Conservation (phyloP, 2,797 vertebrate genomes). For the Clarias platycephalus region DNA sequence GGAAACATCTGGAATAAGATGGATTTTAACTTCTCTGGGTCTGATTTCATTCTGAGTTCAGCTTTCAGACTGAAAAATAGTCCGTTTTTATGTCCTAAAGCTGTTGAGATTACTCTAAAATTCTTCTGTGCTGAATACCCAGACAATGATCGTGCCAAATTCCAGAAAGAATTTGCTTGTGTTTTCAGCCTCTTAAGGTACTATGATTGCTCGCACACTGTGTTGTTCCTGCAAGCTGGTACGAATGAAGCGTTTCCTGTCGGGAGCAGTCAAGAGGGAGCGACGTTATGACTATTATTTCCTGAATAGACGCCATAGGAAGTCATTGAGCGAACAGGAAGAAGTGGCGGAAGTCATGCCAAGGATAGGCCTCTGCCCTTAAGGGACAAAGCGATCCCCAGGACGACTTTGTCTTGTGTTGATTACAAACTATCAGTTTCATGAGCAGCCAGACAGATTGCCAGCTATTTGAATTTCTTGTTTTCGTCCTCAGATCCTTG, state of each 20-base stretch:
- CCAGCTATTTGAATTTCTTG: constrained; percentile 30
- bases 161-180: constrained; percentile 36
- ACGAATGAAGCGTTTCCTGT: constrained; percentile 48
- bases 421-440: constrained; percentile 23
- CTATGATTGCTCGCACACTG: constrained; percentile 4
- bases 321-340: constrained; percentile 62
- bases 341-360: constrained; percentile 16
- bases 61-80: constrained; percentile 40
- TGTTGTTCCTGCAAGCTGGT: background rate
- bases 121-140: constrained; percentile 22
- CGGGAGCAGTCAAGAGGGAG: constrained; percentile 44
- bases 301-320: constrained; percentile 67
- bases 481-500: constrained; percentile 24
- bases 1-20: constrained; percentile 66
- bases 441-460: constrained; percentile 12
- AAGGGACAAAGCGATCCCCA: constrained; percentile 3
- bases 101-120: constrained; percentile 38
- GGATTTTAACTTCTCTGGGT: constrained; percentile 44
- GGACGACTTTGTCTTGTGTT: background rate
- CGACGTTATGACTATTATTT: constrained; percentile 63
- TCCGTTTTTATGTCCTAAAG: constrained; percentile 15
- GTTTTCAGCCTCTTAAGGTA: background rate
- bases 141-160: constrained; percentile 11
- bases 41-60: constrained; percentile 46
- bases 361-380: constrained; percentile 17